Percentiles rank a stretch among this genome's conserved stretches.
These are phyloP conservation scores for Meteorus cinctellus DNA, from an alignment of 2,888 invertebrate genomes.

Conservation along the genomic window DNA sequence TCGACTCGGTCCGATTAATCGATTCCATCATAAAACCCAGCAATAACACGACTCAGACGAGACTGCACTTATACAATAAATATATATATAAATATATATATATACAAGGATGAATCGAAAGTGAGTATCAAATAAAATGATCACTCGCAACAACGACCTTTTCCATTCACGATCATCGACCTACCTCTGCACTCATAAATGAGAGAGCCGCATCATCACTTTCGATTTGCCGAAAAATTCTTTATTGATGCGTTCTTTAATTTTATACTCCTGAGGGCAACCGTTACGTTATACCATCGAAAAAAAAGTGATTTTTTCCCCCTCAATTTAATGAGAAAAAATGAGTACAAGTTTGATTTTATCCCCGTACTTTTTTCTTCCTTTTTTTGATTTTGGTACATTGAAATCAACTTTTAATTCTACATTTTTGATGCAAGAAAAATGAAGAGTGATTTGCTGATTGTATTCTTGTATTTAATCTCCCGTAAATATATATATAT, in stretches of 20 bases:
- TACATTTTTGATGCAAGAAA: no score
- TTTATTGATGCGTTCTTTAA: not conserved
- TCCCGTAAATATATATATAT: no score
- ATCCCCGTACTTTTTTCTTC: no score
- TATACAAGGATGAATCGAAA: slow-evolving; percentile 5
- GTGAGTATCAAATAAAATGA: slow-evolving; percentile 40
- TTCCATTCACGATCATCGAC: slow-evolving; percentile 19
- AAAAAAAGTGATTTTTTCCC: no score
- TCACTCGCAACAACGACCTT: slow-evolving; percentile 24
- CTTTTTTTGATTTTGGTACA: no score
- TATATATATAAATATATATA: slow-evolving; percentile 16
- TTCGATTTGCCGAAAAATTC: slow-evolving; percentile 20
- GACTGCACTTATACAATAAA: slow-evolving; percentile 7
- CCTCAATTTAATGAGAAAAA: no score
- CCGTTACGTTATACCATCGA: no score
- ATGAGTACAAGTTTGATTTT: no score
- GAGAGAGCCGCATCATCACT: not conserved
- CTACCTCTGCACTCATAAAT: not conserved
- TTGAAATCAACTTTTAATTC: no score
- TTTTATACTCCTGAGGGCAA: no score
- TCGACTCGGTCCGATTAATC: slow-evolving; percentile 46
- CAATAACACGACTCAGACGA: slow-evolving; percentile 22
- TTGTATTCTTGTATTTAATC: no score
- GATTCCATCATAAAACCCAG: slow-evolving; percentile 34
- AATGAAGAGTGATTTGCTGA: no score